Conservation (phyloP, 1,140 invertebrate genomes). For the Pseudobourletiella spinata region DNA sequence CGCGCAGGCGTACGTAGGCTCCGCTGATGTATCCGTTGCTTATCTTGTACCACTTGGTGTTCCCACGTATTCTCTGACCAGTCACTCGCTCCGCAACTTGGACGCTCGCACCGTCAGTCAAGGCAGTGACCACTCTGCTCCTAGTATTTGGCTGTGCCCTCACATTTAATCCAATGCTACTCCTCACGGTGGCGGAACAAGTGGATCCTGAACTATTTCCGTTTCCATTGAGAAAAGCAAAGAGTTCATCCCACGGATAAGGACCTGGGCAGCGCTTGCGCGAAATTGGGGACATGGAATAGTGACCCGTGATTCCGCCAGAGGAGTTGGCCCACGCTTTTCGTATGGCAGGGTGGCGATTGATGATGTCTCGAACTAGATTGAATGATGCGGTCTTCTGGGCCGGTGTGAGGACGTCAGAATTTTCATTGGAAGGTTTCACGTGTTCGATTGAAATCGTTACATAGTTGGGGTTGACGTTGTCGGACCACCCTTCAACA, state of each 20-base stretch:
- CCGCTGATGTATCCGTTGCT: constrained; percentile 22
- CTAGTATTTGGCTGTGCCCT: constrained; percentile 9
- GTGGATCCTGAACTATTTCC: no score
- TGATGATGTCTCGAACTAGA: constrained; percentile 23
- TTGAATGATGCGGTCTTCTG: constrained; percentile 21
- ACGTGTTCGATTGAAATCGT: constrained; percentile 34
- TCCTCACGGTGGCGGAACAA: constrained; percentile 22
- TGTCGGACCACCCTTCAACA: constrained; percentile 22
- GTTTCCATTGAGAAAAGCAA: no score
- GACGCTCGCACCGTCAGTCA: not conserved
- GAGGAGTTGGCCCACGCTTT: constrained; percentile 13
- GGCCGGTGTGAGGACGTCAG: constrained; percentile 15
- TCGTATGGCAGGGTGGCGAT: constrained; percentile 19
- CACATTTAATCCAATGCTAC: constrained; percentile 7
- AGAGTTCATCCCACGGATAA: constrained; percentile 25
- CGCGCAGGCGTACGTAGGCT: constrained; percentile 9
- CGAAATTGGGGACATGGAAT: constrained; percentile 21
- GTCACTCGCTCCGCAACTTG: not conserved
- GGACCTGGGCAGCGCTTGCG: constrained; percentile 29
- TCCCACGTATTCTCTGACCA: constrained; percentile 15
- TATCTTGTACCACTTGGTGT: constrained; percentile 14
- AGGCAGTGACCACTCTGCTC: constrained; percentile 3
- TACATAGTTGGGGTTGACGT: constrained; percentile 18
- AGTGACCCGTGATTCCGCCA: constrained; percentile 30
- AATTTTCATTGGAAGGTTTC: constrained; percentile 29